Evolutionary conservation across 1,140 invertebrate genomes (phyloP).

Genomic region (Drosophila pruinosa): DNA sequence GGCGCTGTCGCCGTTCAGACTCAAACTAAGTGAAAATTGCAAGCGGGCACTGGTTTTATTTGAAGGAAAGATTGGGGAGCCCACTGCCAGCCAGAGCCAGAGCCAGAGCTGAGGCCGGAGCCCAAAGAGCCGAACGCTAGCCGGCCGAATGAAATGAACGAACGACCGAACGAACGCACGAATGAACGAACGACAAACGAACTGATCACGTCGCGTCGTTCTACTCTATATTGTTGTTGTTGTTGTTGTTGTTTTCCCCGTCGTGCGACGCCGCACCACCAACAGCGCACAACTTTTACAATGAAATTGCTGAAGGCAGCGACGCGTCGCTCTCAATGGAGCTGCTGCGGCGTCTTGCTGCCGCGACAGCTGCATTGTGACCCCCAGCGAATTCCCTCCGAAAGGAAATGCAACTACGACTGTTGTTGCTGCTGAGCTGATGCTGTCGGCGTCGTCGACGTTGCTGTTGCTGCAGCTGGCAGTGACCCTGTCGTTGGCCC

Average conservation of each 20-base stretch:
- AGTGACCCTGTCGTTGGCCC: constrained; percentile 47
- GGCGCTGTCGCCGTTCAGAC: constrained; percentile 60
- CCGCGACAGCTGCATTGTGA: constrained; percentile 48
- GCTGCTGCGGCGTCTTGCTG: constrained; percentile 30
- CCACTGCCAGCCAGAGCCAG: background rate
- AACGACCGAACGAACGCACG: background rate
- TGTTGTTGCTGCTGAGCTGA: background rate
- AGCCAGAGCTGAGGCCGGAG: constrained; percentile 16
- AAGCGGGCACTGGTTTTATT: constrained; percentile 59
- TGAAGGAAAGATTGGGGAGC: constrained; percentile 59
- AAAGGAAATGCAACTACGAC: constrained; percentile 37
- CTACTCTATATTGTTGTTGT: background rate
- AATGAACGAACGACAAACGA: constrained; percentile 1
- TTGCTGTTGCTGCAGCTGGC: constrained; percentile 18
- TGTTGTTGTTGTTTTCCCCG: constrained; percentile 7
- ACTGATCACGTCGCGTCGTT: constrained; percentile 1
- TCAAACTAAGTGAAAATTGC: constrained; percentile 69
- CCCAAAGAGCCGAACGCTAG: constrained; percentile 27
- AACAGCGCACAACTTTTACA: background rate
- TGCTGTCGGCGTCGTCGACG: background rate
- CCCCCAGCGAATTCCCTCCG: constrained; percentile 40
- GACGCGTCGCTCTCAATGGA: background rate
- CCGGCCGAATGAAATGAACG: constrained; percentile 11
- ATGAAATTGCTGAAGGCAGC: background rate
- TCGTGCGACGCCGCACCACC: constrained; percentile 8